phyloP scores from a whole-genome alignment of 1,140 invertebrate genomes.

The Conus betulinus region DNA sequence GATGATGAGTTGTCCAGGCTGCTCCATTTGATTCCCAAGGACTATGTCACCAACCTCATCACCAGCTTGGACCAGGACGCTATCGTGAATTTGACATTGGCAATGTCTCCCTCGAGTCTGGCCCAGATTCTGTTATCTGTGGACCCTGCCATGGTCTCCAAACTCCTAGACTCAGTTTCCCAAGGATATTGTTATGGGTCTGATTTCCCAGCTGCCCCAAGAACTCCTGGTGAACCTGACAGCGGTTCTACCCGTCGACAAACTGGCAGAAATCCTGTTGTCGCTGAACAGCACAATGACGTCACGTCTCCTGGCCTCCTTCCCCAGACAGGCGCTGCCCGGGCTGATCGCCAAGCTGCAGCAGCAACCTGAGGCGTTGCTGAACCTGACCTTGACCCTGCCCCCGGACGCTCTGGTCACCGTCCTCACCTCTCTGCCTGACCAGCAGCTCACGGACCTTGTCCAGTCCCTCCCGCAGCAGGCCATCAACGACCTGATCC shows the following conservation, averaged over 20 bases:
- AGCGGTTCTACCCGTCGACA: background rate
- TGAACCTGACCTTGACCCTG: conserved; percentile 21
- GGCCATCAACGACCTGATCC: background rate
- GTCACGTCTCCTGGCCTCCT: background rate
- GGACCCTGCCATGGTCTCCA: background rate
- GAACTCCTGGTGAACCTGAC: conserved; percentile 13
- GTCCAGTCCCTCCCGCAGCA: background rate
- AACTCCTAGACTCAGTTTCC: background rate
- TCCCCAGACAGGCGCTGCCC: background rate
- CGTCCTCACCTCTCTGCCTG: background rate
- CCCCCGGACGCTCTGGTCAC: background rate
- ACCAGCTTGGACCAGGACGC: background rate
- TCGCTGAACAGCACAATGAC: background rate
- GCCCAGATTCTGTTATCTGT: background rate
- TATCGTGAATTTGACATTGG: conserved; percentile 2
- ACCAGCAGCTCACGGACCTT: background rate
- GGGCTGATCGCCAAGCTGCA: background rate
- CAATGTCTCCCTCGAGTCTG: background rate
- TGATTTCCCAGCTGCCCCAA: background rate
- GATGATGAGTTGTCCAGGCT: background rate
- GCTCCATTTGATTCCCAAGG: background rate
- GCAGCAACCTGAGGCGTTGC: background rate
- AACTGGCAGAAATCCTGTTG: background rate
- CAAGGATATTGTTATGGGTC: background rate
- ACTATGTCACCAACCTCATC: background rate